Conservation (phyloP, 2,888 invertebrate genomes). For the Mesoligia furuncula region DNA sequence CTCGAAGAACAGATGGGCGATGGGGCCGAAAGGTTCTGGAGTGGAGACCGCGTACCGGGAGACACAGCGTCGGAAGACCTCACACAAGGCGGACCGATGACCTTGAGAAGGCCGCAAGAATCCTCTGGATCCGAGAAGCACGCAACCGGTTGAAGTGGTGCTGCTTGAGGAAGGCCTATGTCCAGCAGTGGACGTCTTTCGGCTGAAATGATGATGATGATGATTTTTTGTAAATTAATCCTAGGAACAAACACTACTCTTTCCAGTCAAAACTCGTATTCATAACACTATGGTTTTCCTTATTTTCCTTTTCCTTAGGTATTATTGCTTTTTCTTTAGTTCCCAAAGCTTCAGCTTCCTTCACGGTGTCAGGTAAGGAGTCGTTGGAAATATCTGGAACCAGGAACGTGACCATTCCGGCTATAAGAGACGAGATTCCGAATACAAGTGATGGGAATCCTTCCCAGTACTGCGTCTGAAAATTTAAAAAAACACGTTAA, state of each 20-base stretch:
- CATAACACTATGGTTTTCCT: slow-evolving; percentile 28
- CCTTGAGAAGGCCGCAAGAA: not conserved
- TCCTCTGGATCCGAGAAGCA: not conserved
- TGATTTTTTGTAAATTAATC: not conserved
- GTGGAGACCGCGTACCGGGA: not conserved
- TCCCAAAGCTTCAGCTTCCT: slow-evolving; percentile 81
- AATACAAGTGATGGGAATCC: slow-evolving; percentile 83
- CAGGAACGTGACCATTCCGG: slow-evolving; percentile 78
- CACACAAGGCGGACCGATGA: not conserved
- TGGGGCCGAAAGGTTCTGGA: not conserved
- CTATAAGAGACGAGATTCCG: slow-evolving; percentile 76
- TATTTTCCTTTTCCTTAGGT: slow-evolving; percentile 29
- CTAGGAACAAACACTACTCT: slow-evolving; percentile 22
- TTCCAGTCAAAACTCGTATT: slow-evolving; percentile 57
- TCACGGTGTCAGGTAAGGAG: slow-evolving; percentile 80
- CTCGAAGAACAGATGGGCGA: not conserved
- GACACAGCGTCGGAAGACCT: not conserved
- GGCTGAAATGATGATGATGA: not conserved
- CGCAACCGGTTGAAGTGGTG: not conserved
- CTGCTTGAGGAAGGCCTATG: not conserved
- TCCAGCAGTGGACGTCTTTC: not conserved
- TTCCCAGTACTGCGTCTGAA: slow-evolving; percentile 79
- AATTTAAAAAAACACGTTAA: not conserved
- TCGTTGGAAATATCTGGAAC: slow-evolving; percentile 80
- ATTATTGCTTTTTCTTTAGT: slow-evolving; percentile 46